These are phyloP conservation scores for Malacosoma neustria DNA, from an alignment of 2,888 invertebrate genomes.

Conservation along the genomic window DNA sequence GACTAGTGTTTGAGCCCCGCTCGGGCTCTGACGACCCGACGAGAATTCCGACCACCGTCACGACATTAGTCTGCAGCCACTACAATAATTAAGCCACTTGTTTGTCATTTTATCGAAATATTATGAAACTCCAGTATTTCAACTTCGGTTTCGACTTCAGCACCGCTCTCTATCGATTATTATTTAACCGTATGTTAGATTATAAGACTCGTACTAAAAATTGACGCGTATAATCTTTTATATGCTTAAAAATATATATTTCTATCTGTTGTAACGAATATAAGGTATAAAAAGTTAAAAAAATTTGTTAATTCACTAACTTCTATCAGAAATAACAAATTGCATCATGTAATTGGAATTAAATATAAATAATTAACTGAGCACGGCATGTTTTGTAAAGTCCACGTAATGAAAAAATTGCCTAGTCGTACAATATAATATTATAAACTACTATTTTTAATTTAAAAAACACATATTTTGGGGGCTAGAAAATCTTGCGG, in stretches of 20 bases:
- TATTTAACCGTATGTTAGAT: constrained; percentile 4
- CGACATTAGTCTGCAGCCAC: constrained; percentile 21
- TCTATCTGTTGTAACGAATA: too few species aligned
- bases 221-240: background rate
- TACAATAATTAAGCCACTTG: constrained; percentile 27
- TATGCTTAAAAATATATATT: background rate
- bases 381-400: too few species aligned
- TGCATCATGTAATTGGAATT: too few species aligned
- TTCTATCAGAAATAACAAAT: too few species aligned
- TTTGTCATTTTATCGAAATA: constrained; percentile 29
- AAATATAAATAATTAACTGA: too few species aligned
- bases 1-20: constrained; percentile 17
- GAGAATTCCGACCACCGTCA: constrained; percentile 14
- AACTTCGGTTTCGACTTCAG: constrained; percentile 18
- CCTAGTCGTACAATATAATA: too few species aligned
- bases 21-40: constrained; percentile 32
- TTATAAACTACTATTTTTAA: too few species aligned
- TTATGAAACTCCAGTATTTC: constrained; percentile 24
- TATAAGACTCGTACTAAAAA: background rate
- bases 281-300: too few species aligned
- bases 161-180: constrained; percentile 14
- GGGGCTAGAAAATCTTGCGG: too few species aligned
- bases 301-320: too few species aligned
- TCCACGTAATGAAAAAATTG: too few species aligned
- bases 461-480: too few species aligned